Evolutionary conservation across 2,888 invertebrate genomes (phyloP), one percentile per base, ranked within the genome.

Genomic region (Phlogophora meticulosa): DNA sequence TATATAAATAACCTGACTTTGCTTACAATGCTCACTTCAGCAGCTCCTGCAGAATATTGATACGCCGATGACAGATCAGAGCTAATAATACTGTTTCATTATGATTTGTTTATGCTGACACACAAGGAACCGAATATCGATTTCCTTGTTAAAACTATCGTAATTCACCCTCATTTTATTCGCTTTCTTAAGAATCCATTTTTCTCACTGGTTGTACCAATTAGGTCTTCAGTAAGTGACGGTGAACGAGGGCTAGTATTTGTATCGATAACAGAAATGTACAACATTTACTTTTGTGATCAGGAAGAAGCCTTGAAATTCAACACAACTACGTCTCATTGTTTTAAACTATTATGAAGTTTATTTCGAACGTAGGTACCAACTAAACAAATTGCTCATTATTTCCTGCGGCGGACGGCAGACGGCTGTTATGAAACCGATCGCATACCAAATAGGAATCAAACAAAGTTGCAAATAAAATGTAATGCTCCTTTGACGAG

Each of bases 401-500:
- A 81, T 68, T 82, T 82, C 83, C 82, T 81, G 83, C 45, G 2
- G 28, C 28, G n/a, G n/a, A n/a, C n/a, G n/a, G n/a, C n/a, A n/a
- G n/a, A n/a, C n/a, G 46, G 51, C 48, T 78, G 81, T 82, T 82
- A 60, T 77, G 72, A 77, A 82, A 76, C 56, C 36, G 49, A 73
- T 71, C 56, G 45, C 46, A 60, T 46, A n/a, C 79, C 62, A 70
- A 79, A 80, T 71, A 64, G 51, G 68, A 71, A 61, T 56, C 38
- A 43, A 66, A 84, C 83, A 84, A 76, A 82, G 81, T 80, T 82
- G 76, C 84, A 73, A 80, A 79, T 69, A 68, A 77, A 72, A 73
- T 68, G 64, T 43, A 65, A 75, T 73, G 63, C 57, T 74, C 53
- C 75, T 75, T 71, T 67, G 73, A 72, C 63, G 65, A 48, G 22